Conservation (phyloP, 2,797 vertebrate genomes). For the Tolypeutes matacus region DNA sequence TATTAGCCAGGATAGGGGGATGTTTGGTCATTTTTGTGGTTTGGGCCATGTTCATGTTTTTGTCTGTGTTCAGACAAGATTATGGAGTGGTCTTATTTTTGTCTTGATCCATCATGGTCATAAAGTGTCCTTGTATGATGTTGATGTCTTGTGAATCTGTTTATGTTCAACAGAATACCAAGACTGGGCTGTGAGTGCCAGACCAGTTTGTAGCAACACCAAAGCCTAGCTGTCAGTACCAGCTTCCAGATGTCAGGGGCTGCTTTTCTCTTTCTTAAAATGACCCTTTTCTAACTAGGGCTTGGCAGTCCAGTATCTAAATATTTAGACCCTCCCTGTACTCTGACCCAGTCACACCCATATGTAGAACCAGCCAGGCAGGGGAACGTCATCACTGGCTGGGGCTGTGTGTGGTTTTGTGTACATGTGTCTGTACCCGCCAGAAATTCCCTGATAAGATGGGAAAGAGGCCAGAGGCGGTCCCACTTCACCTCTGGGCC, state of each 20-base stretch:
- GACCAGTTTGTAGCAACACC: constrained; percentile 8
- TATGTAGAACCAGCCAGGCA: constrained; percentile 79
- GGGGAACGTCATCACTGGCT: constrained; percentile 79
- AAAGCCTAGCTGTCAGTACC: constrained; percentile 7
- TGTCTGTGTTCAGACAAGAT: constrained; percentile 57
- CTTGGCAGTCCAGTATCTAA: constrained; percentile 76
- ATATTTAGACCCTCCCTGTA: constrained; percentile 82
- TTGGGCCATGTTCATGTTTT: constrained; percentile 58
- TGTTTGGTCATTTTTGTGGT: constrained; percentile 64
- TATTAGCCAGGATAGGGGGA: background rate
- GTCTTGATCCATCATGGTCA: constrained; percentile 15
- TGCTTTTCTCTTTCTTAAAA: constrained; percentile 54
- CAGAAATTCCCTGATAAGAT: constrained; percentile 79
- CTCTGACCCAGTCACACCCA: constrained; percentile 85
- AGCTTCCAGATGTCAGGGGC: constrained; percentile 37
- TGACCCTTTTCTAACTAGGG: constrained; percentile 63
- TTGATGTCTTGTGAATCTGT: constrained; percentile 26
- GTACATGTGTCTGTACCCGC: constrained; percentile 67
- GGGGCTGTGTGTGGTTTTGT: constrained; percentile 70
- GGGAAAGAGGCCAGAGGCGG: constrained; percentile 69
- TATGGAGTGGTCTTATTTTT: constrained; percentile 56
- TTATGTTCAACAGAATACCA: constrained; percentile 36
- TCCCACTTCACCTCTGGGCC: constrained; percentile 50
- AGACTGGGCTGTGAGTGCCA: background rate
- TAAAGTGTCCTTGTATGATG: constrained; percentile 21